Conservation (phyloP, 1,140 invertebrate species). For the Musca vetustissima region DNA sequence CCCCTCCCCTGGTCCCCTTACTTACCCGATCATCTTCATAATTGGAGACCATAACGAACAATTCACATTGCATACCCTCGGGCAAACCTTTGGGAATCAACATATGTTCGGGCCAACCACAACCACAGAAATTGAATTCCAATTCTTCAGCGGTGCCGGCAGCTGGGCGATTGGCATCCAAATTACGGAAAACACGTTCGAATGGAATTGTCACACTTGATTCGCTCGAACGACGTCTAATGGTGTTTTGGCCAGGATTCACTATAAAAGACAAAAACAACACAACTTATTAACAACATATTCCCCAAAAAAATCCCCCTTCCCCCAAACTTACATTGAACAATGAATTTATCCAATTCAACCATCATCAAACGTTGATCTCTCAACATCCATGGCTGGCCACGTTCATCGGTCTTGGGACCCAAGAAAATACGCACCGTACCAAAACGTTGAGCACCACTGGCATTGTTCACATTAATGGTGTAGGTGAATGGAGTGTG, state of each 20-base stretch:
- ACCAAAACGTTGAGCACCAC: slow-evolving; percentile 59
- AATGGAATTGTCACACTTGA: slow-evolving; percentile 75
- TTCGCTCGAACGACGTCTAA: slow-evolving; percentile 64
- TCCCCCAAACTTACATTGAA: slow-evolving; percentile 58
- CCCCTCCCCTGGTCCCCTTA: slow-evolving; percentile 1
- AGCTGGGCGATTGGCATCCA: slow-evolving; percentile 61
- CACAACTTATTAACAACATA: neutral
- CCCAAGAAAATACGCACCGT: slow-evolving; percentile 77
- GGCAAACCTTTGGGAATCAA: slow-evolving; percentile 73
- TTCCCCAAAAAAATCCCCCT: neutral
- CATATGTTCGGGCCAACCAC: slow-evolving; percentile 84
- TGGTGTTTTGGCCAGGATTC: slow-evolving; percentile 65
- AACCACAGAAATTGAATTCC: slow-evolving; percentile 79
- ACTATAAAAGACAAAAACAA: slow-evolving; percentile 56
- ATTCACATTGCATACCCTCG: slow-evolving; percentile 67
- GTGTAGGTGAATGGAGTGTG: slow-evolving; percentile 70
- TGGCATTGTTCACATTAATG: slow-evolving; percentile 67
- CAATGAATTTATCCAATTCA: slow-evolving; percentile 76
- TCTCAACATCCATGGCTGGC: slow-evolving; percentile 63
- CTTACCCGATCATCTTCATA: slow-evolving; percentile 69
- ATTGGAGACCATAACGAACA: slow-evolving; percentile 83
- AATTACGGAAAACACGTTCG: slow-evolving; percentile 68
- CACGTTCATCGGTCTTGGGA: slow-evolving; percentile 69
- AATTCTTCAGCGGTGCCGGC: slow-evolving; percentile 59
- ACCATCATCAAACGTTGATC: slow-evolving; percentile 73